These are phyloP conservation scores for Apodemia duryi DNA, from an alignment of 2,888 invertebrate species.

Conservation along the genomic window DNA sequence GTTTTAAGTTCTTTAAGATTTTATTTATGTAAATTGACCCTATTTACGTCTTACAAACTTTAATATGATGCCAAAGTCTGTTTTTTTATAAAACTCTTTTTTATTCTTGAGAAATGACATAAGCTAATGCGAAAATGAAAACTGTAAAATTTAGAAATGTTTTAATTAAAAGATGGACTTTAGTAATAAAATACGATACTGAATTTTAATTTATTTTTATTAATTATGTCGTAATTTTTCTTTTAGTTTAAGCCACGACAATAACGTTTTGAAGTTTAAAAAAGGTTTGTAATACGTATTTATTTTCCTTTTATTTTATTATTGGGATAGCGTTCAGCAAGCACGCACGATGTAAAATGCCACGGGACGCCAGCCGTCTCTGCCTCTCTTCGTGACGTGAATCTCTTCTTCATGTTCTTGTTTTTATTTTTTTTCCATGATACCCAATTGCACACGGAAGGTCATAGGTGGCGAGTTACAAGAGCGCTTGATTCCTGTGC, in stretches of 20 bases:
- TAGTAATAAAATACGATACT: background rate
- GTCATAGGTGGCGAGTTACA: constrained; percentile 99
- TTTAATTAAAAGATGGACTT: background rate
- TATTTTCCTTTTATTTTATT: constrained; percentile 13
- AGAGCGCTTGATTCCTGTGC: constrained; percentile 99
- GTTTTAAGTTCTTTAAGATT: constrained; percentile 8
- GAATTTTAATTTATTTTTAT: background rate
- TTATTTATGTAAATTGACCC: background rate
- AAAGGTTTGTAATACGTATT: constrained; percentile 5
- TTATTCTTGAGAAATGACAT: background rate
- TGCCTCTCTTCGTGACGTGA: constrained; percentile 51
- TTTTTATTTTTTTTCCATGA: constrained; percentile 86
- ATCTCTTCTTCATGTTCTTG: constrained; percentile 72
- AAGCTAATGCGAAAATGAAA: background rate
- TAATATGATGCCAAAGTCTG: background rate
- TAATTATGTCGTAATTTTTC: background rate
- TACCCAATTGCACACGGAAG: constrained; percentile 95
- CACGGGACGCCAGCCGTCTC: constrained; percentile 32
- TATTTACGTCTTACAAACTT: constrained; percentile 4
- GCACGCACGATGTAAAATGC: constrained; percentile 36
- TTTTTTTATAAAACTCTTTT: background rate
- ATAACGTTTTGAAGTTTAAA: background rate
- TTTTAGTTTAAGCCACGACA: background rate
- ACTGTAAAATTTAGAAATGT: background rate
- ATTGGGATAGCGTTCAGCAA: constrained; percentile 38